These are phyloP conservation scores for Turdus rufiventris DNA, from an alignment of 2,113 vertebrate genomes.

Conservation along the genomic window DNA sequence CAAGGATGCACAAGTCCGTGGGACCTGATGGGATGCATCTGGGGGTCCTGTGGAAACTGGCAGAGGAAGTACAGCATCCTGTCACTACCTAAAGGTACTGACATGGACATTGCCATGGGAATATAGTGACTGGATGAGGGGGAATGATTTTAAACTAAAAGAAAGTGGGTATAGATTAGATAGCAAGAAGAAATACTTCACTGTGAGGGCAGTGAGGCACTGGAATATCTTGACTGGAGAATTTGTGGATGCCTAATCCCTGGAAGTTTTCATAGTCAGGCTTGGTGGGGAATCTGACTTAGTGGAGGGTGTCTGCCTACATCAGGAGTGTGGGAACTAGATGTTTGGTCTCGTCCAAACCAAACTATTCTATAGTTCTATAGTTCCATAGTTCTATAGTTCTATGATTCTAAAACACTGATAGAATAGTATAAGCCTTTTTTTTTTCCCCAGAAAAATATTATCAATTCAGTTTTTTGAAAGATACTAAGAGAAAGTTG, in stretches of 20 bases:
- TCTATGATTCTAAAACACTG: not conserved
- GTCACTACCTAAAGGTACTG: not conserved
- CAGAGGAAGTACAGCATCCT: not conserved
- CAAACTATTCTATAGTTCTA: not conserved
- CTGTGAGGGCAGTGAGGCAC: not conserved
- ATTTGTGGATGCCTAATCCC: too few species aligned
- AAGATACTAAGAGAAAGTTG: not conserved
- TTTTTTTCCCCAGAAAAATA: not conserved
- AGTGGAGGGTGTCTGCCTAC: not conserved
- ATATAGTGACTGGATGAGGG: not conserved
- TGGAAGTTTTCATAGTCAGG: not conserved
- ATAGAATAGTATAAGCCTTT: not conserved
- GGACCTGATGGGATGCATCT: not conserved
- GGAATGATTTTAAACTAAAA: not conserved
- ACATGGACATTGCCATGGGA: not conserved
- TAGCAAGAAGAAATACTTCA: not conserved
- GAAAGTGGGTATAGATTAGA: not conserved
- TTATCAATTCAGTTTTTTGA: not conserved
- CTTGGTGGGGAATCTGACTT: not conserved
- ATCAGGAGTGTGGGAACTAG: not conserved
- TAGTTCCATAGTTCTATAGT: too few species aligned
- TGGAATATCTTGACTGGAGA: not conserved
- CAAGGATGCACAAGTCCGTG: not conserved
- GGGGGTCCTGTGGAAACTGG: not conserved
- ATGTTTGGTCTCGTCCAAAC: not conserved